A percentile compares a stretch with the other conserved stretches of the same genome.
Conservation (phyloP, 2,113 vertebrate species). For the Oxyruncus cristatus region DNA sequence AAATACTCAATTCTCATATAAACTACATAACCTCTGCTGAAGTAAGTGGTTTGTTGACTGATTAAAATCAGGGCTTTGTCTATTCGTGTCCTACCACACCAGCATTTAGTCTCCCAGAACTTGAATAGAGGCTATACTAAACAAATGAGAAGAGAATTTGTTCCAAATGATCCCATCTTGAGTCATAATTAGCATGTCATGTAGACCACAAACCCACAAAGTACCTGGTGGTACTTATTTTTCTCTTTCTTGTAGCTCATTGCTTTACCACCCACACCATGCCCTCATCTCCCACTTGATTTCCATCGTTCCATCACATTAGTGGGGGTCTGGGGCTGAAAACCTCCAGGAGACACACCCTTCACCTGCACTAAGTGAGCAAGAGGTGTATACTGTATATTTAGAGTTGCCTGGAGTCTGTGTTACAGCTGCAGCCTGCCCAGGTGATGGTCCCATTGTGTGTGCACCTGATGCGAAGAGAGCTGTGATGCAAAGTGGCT, state of each 20-base stretch:
- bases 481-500: fast-evolving
- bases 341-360: fast-evolving
- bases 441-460: not conserved
- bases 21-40: not conserved
- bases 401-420: not conserved
- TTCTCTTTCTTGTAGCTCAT: not conserved
- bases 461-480: not conserved
- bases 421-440: not conserved
- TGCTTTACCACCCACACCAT: fast-evolving
- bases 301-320: not conserved
- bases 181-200: not conserved
- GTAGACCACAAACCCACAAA: not conserved
- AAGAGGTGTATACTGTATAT: not conserved
- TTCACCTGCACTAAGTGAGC: not conserved
- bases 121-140: not conserved
- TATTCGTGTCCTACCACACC: not conserved
- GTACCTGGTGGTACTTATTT: not conserved
- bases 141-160: not conserved
- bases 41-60: not conserved
- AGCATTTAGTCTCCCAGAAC: not conserved
- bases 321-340: not conserved
- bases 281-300: not conserved
- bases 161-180: not conserved
- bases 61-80: not conserved
- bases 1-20: not conserved